Conservation (phyloP, 2,797 vertebrate species). For the Petrocephalus schoutedeni region DNA sequence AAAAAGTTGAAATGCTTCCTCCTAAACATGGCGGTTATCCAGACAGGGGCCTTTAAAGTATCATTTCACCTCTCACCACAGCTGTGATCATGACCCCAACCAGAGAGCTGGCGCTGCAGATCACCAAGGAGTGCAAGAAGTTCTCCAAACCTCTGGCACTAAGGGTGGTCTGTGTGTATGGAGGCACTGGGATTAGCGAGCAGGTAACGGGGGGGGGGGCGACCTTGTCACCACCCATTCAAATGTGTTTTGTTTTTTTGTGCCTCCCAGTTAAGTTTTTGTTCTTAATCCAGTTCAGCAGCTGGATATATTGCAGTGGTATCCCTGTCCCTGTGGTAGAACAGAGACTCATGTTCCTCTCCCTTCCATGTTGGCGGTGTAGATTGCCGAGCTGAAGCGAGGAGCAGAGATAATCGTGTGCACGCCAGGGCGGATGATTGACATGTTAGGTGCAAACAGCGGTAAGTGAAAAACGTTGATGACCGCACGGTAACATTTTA, state of each 20-base stretch:
- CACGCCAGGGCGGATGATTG: constrained; percentile 97
- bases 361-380: constrained; percentile 20
- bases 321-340: background rate
- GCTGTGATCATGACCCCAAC: constrained; percentile 92
- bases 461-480: constrained; percentile 69
- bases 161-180: constrained; percentile 95
- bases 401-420: constrained; percentile 99
- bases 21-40: background rate
- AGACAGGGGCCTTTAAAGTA: background rate
- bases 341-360: background rate
- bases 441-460: constrained; percentile 98
- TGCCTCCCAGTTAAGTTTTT: background rate
- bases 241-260: background rate
- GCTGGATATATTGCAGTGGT: background rate
- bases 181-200: constrained; percentile 97
- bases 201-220: constrained; percentile 67
- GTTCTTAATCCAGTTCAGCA: background rate
- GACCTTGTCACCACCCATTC: background rate
- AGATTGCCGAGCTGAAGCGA: constrained; percentile 98
- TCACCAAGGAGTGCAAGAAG: constrained; percentile 98
- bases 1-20: background rate
- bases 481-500: background rate
- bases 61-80: constrained; percentile 39
- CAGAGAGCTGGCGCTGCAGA: constrained; percentile 86
- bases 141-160: constrained; percentile 90